Evolutionary conservation across 2,797 vertebrate species (phyloP), one percentile per base, ranked within the genome.

Genomic region (Leuciscus waleckii): DNA sequence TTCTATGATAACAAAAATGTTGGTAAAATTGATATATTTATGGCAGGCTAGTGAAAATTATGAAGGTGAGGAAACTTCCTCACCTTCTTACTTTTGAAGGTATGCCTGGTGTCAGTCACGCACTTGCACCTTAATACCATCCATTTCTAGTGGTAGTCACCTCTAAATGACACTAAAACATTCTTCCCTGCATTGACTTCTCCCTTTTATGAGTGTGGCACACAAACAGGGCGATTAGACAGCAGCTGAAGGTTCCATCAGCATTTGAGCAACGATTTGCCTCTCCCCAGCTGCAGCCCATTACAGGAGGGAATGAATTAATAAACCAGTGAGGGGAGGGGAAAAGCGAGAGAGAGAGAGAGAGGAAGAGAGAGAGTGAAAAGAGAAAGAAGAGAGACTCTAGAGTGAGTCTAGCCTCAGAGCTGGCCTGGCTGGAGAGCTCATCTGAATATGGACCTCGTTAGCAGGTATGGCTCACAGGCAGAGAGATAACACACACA

Each of bases 131-230:
- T 75, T 93, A 93, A 93, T 94, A 93, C 91, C 85, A 89, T 88
- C 70, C 79, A 89, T 86, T 83, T 84, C 61, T 85, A 87, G 56
- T 43, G 83, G 81, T 86, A 35, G 69, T 94, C 90, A 92, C 91
- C 91, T 87, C 90, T 91, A 95, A 94, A 94, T 94, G 94, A 93
- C 91, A 92, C 90, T 92, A 90, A 92, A 94, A 92, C 91, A 92
- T 77, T 83, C 87, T 90, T 81, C 86, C 90, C 92, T 88, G 91
- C 89, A 23, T 88, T 93, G 92, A 85, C 75, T 82, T 79, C 67
- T 69, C 79, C 82, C 85, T 68, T 85, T 86, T 87, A 87, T 79
- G 89, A 63, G 79, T 90, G 87, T 78, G 84, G 88, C 89, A 75
- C 84, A 88, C 86, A 84, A 80, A 87, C 76, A 76, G 88, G 88